These are phyloP conservation scores for Diprion similis DNA, from an alignment of 1,140 invertebrate genomes.

Conservation along the genomic window DNA sequence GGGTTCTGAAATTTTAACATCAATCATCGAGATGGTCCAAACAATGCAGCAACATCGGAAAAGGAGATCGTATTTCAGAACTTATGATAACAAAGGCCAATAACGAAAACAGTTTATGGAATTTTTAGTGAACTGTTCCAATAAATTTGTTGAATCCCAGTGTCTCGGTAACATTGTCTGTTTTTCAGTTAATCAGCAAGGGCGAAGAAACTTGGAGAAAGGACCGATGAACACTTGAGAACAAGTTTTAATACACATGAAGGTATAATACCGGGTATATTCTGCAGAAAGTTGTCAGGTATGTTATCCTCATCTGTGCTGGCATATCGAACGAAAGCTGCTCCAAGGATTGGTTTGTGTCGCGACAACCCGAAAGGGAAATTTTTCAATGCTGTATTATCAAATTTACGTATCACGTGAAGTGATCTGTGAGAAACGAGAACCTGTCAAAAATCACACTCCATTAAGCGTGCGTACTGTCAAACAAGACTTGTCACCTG, in stretches of 20 bases:
- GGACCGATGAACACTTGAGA: too few relatives aligned
- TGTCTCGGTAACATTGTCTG: too few relatives aligned
- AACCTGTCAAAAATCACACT: constrained; percentile 20
- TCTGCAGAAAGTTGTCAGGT: background rate
- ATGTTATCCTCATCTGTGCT: constrained; percentile 23
- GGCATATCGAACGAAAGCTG: constrained; percentile 23
- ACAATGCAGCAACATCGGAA: background rate
- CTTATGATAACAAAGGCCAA: too few relatives aligned
- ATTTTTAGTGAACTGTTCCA: too few relatives aligned
- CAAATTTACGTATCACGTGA: constrained; percentile 9
- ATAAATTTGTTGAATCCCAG: too few relatives aligned
- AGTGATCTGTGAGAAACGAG: constrained; percentile 21
- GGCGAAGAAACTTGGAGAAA: too few relatives aligned
- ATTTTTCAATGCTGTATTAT: background rate
- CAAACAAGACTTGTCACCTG: background rate
- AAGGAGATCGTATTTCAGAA: background rate
- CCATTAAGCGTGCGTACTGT: too few relatives aligned
- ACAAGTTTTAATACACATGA: too few relatives aligned
- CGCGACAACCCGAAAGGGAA: background rate
- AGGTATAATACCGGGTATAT: constrained; percentile 1
- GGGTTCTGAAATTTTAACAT: constrained; percentile 23
- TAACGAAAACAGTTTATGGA: too few relatives aligned
- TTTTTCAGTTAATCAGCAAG: too few relatives aligned
- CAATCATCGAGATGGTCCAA: background rate
- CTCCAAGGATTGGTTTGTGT: constrained; percentile 7